These are phyloP conservation scores for Heliconius ismenius DNA, from an alignment of 2,888 invertebrate genomes.

Conservation along the genomic window DNA sequence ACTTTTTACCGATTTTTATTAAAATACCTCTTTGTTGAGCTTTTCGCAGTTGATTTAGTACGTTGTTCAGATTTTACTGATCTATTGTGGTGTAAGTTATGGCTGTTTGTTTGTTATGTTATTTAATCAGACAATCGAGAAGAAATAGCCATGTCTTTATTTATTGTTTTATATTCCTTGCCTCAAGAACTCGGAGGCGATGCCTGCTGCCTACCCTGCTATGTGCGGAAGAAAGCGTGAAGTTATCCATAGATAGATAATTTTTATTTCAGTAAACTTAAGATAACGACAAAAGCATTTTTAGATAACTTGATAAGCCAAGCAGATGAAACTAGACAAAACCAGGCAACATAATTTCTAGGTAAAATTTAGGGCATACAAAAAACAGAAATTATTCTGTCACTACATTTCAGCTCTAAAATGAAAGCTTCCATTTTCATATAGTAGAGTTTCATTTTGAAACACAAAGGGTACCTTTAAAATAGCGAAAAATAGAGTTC, in stretches of 20 bases:
- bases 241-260: background rate
- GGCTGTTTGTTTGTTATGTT: background rate
- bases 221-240: background rate
- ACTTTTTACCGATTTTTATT: constrained; percentile 16
- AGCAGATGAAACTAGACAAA: background rate
- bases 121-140: background rate
- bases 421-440: constrained; percentile 34
- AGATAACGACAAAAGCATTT: background rate
- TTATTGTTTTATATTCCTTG: background rate
- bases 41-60: constrained; percentile 21
- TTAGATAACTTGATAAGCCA: background rate
- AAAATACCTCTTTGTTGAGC: constrained; percentile 20
- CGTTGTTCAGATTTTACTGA: constrained; percentile 12
- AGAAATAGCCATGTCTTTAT: background rate
- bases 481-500: constrained; percentile 37
- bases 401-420: constrained; percentile 29
- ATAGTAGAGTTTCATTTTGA: constrained; percentile 31
- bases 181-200: background rate
- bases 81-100: constrained; percentile 1
- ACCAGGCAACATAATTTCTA: background rate
- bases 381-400: constrained; percentile 33
- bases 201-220: background rate
- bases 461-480: constrained; percentile 31
- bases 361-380: constrained; percentile 28
- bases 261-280: background rate